Evolutionary conservation across 92 coral and sea anemone genomes (phyloP), one percentile per base, ranked within the genome.

Genomic region (Diadumene lineata): DNA sequence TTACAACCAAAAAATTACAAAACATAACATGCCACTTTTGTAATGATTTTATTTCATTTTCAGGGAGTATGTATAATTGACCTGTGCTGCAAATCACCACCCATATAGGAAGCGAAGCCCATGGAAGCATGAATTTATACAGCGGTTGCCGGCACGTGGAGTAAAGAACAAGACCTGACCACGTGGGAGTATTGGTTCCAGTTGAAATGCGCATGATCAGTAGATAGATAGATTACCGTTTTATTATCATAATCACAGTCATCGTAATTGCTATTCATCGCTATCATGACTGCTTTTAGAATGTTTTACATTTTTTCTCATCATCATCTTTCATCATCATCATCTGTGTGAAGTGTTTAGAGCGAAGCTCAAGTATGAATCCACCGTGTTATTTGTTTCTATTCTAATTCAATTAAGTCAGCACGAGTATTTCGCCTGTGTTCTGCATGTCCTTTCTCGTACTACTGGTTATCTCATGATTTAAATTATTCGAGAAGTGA

Each of bases 21-120:
- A 31, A n/a, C 30, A 2, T 58, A 7, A 1, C 13, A 22, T n/a
- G 64, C 1, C 15, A 28, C 27, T 26, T 11, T 62, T 30, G 15
- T 4, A 62, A 31, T 62, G 13, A 19, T 62, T 1, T 62, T 30
- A 7, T 62, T 29, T 62, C 27, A 1, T 1, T 62, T 62, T 62
- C 68, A 62, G 68, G 27, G 68, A 62, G 68, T 62, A 62, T 22
- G 68, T 62, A 30, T 62, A 23, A 62, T 62, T 4, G 38, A 28
- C 68, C 68, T 4, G 13, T 62, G 11, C 30, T 28, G 58, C n/a
- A n/a, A n/a, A 53, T 53, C 4, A 2, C 4, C 18, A 53, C 19
- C 10, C 18, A 53, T 53, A 53, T n/a, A n/a, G n/a, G n/a, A n/a
- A n/a, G n/a, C n/a, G n/a, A n/a, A n/a, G n/a, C n/a, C n/a, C n/a